Evolutionary conservation across 1,140 invertebrate species (phyloP).

Genomic region (Drosophila kanapiae): DNA sequence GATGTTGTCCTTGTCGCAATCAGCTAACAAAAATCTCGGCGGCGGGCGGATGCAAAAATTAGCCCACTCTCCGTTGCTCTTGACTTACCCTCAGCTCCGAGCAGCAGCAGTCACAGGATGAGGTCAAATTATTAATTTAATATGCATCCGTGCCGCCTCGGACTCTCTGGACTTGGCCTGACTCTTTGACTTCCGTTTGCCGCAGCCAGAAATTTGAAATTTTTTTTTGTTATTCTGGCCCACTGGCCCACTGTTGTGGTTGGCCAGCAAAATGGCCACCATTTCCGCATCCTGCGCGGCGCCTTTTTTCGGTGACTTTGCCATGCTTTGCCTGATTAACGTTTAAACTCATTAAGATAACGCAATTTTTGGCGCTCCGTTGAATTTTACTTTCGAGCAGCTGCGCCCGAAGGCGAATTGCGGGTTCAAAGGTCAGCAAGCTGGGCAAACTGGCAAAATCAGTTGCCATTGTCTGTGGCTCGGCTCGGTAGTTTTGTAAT

Average conservation of each 20-base stretch:
- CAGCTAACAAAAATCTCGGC: constrained; percentile 73
- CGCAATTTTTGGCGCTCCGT: constrained; percentile 76
- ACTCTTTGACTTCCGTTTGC: constrained; percentile 60
- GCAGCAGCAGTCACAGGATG: constrained; percentile 52
- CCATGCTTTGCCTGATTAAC: constrained; percentile 69
- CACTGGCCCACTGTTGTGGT: constrained; percentile 54
- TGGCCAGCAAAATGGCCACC: constrained; percentile 67
- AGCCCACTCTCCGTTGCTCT: constrained; percentile 27
- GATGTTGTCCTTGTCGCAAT: constrained; percentile 75
- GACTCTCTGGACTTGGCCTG: constrained; percentile 45
- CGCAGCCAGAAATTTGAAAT: constrained; percentile 34
- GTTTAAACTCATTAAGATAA: constrained; percentile 84
- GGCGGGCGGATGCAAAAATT: constrained; percentile 68
- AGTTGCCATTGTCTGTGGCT: constrained; percentile 67
- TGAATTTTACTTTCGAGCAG: constrained; percentile 69
- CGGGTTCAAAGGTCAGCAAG: constrained; percentile 67
- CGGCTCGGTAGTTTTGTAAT: constrained; percentile 57
- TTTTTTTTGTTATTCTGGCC: constrained; percentile 43
- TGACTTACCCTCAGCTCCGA: background rate
- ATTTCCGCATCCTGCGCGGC: constrained; percentile 52
- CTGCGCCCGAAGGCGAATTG: constrained; percentile 41
- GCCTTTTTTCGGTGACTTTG: constrained; percentile 1
- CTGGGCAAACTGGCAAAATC: constrained; percentile 54
- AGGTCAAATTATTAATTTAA: constrained; percentile 84
- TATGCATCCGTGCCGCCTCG: constrained; percentile 74